Evolutionary conservation across 2,797 vertebrate species (phyloP), one percentile per base, ranked within the genome.

Genomic region (Dendrocincla tyrannina): DNA sequence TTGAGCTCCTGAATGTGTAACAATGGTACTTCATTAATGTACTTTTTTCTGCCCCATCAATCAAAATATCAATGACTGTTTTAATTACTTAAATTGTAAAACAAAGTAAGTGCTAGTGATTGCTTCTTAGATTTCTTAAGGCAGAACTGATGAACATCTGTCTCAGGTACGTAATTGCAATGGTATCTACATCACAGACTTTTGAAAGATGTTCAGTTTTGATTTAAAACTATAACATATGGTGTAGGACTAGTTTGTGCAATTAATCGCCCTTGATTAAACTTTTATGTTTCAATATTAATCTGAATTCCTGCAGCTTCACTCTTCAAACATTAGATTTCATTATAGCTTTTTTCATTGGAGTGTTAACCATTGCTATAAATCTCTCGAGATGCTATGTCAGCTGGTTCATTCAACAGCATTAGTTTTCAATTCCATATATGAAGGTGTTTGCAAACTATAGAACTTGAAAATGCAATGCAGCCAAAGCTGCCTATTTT

Each of bases 221-320:
- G 35, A 89, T 89, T 80, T 91, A 76, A 87, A 85, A 32, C 25
- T 56, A 39, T 16, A 77, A 70, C 35, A 88, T 85, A 68, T 30
- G 5, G 5, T 55, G 28, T 53, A 70, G 22, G 44, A 18, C 4
- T 60, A 24, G 7, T 25, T 88, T 94, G 55, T 68, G 14, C 9
- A 86, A 68, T 78, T 86, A 81, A 84, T 89, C 86, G 46, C 62
- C 20, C 53, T 84, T 85, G 37, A 80, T 80, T 78, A 91, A 84
- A 75, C 8, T 58, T 91, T 72, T 41, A 53, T 68, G 9, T 75
- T 81, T 68, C 62, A 58, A 35, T 78, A 85, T 78, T 75, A 78
- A 68, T 76, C 32, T 72, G 33, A 91, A 75, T 72, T 73, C 8
- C 18, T 81, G 75, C 15, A 84, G 46, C 10, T 93, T 92, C 5